Evolutionary conservation across 2,888 invertebrate genomes (phyloP).

Genomic region (Ichneumoninae sp.): DNA sequence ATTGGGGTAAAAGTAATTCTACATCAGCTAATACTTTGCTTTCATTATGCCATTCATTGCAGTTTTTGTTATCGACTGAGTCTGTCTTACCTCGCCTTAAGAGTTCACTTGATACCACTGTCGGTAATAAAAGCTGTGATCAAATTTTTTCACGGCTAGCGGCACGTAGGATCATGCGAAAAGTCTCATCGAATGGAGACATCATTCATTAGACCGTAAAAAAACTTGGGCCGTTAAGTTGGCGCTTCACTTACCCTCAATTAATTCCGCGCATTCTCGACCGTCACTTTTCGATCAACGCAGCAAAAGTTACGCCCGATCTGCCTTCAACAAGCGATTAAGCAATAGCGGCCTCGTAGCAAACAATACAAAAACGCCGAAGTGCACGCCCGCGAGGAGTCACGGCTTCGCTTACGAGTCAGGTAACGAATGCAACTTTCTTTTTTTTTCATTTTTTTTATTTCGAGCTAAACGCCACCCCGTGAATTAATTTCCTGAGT

Average conservation of each 20-base stretch:
- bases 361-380: slow-evolving; percentile 55
- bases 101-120: not conserved
- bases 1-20: too few relatives aligned
- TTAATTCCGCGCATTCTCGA: too few relatives aligned
- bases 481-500: slow-evolving; percentile 68
- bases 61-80: too few relatives aligned
- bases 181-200: too few relatives aligned
- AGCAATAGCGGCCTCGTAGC: slow-evolving; percentile 36
- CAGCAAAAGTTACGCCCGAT: slow-evolving; percentile 4
- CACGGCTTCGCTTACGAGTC: not conserved
- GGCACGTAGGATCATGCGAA: too few relatives aligned
- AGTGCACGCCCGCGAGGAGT: slow-evolving; percentile 4
- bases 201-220: too few relatives aligned
- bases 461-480: slow-evolving; percentile 60
- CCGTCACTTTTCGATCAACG: not conserved
- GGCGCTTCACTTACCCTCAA: too few relatives aligned
- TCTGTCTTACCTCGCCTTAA: not conserved
- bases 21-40: too few relatives aligned
- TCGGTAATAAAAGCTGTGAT: too few relatives aligned
- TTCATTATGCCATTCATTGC: too few relatives aligned
- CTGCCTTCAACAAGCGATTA: slow-evolving; percentile 54
- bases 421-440: slow-evolving; percentile 35
- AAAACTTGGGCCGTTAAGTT: too few relatives aligned
- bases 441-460: slow-evolving; percentile 3
- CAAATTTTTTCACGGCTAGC: too few relatives aligned